These are phyloP conservation scores for Aporrectodea caliginosa DNA, from an alignment of 1,140 invertebrate species.

Conservation along the genomic window DNA sequence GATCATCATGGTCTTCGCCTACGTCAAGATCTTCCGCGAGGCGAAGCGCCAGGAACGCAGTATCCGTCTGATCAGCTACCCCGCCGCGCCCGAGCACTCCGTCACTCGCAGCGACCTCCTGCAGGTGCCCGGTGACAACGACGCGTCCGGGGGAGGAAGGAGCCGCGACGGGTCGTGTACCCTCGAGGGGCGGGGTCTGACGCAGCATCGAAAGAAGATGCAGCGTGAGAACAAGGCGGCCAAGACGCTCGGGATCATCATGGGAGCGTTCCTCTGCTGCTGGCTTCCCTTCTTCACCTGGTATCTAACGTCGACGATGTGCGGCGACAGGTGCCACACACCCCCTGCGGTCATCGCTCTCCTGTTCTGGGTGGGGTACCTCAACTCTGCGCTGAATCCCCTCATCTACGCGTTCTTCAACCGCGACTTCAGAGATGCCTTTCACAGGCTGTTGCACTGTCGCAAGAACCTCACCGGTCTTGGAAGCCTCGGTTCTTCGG, in stretches of 20 bases:
- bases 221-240: constrained; percentile 89
- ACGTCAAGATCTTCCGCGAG: constrained; percentile 76
- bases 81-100: no score
- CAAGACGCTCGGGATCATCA: constrained; percentile 89
- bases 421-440: constrained; percentile 93
- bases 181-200: no score
- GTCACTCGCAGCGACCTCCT: no score
- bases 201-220: constrained; percentile 34
- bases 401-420: constrained; percentile 99
- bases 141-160: no score
- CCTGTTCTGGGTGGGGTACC: constrained; percentile 98
- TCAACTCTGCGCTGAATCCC: constrained; percentile 94
- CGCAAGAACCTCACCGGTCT: no score
- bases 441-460: constrained; percentile 52
- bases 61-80: constrained; percentile 24
- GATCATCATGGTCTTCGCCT: constrained; percentile 89
- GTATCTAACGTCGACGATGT: constrained; percentile 74
- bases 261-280: constrained; percentile 89
- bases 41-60: constrained; percentile 72
- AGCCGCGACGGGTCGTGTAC: no score
- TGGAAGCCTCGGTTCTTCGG: no score
- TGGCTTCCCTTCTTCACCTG: constrained; percentile 95
- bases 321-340: constrained; percentile 70
- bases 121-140: no score
- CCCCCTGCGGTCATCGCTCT: constrained; percentile 80